Evolutionary conservation across 2,888 invertebrate genomes (phyloP).

Genomic region (Lasioglossum leucozonium): DNA sequence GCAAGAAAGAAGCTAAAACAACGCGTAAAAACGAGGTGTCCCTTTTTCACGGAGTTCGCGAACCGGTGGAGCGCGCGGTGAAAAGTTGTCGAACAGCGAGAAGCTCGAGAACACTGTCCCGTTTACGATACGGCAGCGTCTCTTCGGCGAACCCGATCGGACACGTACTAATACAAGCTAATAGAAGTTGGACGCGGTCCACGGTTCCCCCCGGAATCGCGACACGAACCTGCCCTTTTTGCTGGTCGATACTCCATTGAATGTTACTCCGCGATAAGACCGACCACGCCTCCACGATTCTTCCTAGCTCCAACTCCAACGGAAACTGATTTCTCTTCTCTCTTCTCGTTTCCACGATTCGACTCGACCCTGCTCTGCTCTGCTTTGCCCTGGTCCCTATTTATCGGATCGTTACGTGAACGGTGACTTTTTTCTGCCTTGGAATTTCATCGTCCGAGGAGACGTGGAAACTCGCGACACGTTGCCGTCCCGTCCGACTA

Average conservation of each 20-base stretch:
- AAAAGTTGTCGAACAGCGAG: not conserved
- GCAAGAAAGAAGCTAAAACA: not conserved
- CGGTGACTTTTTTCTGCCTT: not conserved
- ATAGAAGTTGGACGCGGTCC: conserved; percentile 28
- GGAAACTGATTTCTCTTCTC: conserved; percentile 16
- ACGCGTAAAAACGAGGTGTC: not conserved
- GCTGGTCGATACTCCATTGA: conserved; percentile 45
- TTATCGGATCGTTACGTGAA: not conserved
- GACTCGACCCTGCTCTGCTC: not conserved
- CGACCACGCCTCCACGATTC: conserved; percentile 50
- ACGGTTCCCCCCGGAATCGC: not conserved
- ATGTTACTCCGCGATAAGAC: conserved; percentile 33
- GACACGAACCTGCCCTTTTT: conserved; percentile 28
- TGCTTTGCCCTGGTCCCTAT: not conserved
- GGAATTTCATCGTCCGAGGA: not conserved
- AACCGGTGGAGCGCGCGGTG: not conserved
- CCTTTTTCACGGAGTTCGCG: not conserved
- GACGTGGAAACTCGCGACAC: not conserved
- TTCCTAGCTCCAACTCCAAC: not conserved
- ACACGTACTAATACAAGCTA: not conserved
- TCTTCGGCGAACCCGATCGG: not conserved
- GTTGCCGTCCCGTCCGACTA: not conserved
- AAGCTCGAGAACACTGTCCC: not conserved
- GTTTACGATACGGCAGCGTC: not conserved
- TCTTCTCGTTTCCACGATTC: not conserved